phyloP scores from a whole-genome alignment of 2,888 invertebrate species.

The Tenthredo amoena region DNA sequence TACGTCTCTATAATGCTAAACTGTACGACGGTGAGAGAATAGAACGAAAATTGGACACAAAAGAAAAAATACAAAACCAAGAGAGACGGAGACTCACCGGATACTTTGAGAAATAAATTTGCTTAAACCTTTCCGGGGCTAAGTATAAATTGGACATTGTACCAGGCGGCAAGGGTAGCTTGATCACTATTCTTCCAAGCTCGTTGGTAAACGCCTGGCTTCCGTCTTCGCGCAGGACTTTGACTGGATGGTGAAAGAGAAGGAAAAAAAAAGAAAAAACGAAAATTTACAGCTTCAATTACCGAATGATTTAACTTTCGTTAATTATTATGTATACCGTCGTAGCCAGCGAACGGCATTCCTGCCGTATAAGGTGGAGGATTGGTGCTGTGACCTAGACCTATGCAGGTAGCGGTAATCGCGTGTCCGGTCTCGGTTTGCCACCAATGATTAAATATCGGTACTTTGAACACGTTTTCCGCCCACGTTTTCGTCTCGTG shows the following conservation, averaged over 20 bases:
- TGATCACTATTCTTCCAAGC: slow-evolving; percentile 90
- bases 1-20: background rate
- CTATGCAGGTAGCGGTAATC: slow-evolving; percentile 91
- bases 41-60: slow-evolving; percentile 5
- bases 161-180: slow-evolving; percentile 94
- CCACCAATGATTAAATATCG: slow-evolving; percentile 97
- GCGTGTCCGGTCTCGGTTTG: slow-evolving; percentile 97
- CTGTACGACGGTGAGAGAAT: too few relatives aligned
- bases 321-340: slow-evolving; percentile 69
- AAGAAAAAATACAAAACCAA: background rate
- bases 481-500: slow-evolving; percentile 92
- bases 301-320: background rate
- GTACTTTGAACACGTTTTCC: slow-evolving; percentile 85
- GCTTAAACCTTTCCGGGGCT: slow-evolving; percentile 88
- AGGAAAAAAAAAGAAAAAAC: slow-evolving; percentile 32
- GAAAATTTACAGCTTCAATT: slow-evolving; percentile 25
- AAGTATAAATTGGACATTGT: slow-evolving; percentile 91
- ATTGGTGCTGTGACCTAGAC: slow-evolving; percentile 85
- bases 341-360: slow-evolving; percentile 93
- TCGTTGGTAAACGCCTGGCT: slow-evolving; percentile 85
- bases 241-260: slow-evolving; percentile 79
- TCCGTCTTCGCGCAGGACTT: slow-evolving; percentile 85
- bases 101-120: slow-evolving; percentile 90
- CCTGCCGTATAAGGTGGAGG: slow-evolving; percentile 91
- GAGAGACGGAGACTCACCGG: slow-evolving; percentile 82